Evolutionary conservation across 2,113 vertebrate species (phyloP).

Genomic region (Pedetes capensis): DNA sequence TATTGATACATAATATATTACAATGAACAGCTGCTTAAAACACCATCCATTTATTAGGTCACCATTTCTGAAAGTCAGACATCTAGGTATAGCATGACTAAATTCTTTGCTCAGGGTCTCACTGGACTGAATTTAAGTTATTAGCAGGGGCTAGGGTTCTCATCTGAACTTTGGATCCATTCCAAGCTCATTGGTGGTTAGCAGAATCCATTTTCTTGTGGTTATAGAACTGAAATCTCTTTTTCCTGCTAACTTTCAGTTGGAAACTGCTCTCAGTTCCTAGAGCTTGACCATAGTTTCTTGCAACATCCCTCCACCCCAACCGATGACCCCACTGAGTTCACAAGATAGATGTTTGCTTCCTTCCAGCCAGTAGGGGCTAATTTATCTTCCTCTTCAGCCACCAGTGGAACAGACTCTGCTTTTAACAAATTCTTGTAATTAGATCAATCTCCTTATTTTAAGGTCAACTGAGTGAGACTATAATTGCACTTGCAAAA

Average conservation of each 20-base stretch:
- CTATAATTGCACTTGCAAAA: neutral
- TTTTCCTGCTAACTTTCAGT: neutral
- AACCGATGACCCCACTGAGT: neutral
- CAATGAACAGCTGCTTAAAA: neutral
- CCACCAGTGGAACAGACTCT: neutral
- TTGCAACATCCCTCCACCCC: neutral
- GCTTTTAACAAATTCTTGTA: neutral
- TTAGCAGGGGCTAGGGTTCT: neutral
- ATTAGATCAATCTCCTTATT: neutral
- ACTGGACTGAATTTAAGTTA: neutral
- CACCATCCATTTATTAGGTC: neutral
- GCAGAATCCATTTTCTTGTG: neutral
- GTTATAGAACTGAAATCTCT: neutral
- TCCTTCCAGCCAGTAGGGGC: neutral
- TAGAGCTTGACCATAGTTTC: neutral
- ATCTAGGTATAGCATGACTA: neutral
- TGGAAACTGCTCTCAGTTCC: neutral
- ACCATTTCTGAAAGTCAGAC: neutral
- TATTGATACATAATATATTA: neutral
- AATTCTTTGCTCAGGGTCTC: neutral
- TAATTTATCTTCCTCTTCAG: neutral
- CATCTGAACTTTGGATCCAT: neutral
- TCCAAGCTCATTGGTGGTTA: neutral
- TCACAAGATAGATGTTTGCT: neutral
- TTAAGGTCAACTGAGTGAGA: neutral